Evolutionary conservation across 2,888 invertebrate genomes (phyloP), one percentile per base, ranked within the genome.

Genomic region (Steinernema scapterisci): DNA sequence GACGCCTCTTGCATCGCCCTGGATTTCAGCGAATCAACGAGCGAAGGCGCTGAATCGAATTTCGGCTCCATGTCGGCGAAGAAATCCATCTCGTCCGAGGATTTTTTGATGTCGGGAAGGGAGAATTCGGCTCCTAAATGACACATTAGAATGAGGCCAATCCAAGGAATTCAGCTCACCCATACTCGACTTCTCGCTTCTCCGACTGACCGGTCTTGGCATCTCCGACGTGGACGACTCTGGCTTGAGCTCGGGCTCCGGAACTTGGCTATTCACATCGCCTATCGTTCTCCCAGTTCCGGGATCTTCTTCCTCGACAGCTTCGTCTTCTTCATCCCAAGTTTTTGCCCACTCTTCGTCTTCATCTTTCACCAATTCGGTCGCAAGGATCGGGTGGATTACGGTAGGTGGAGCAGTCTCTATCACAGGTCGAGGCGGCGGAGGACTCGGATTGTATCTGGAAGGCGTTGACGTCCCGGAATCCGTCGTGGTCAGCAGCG

Each of bases 41-140:
- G 63, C 9, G 63, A 63, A 1, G 63, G 63, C 11, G 63, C 63
- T 16, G 27, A 27, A 13, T 63, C 63, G 38, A 63, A 63, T n/a
- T 63, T 63, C 16, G 63, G 63, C 31, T 63, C 63, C 63, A 63
- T 63, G 19, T 63, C 63, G 2, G 63, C 63, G 38, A 63, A 63
- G 38, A 63, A 63, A 27, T 63, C 63, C 11, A 63, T 27, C 16
- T 63, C 63, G 13, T 38, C 63, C 27, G 16, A 25, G 31, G 63
- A 27, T 25, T 21, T 16, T 63, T 27, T 38, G 16, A 63, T 63
- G 23, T 63, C 25, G 1, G 63, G 63, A 27, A 63, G 63, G 13
- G 63, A 63, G 63, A 63, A 63, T 31, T 63, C 63, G 16, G 31
- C 13, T 7, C 63, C 63, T 63, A 27, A 13, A 54, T 21, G 3